Percentiles rank a stretch among this genome's conserved stretches.
Conservation (phyloP, 2,888 invertebrate species). For the Epirrhoe tristata region DNA sequence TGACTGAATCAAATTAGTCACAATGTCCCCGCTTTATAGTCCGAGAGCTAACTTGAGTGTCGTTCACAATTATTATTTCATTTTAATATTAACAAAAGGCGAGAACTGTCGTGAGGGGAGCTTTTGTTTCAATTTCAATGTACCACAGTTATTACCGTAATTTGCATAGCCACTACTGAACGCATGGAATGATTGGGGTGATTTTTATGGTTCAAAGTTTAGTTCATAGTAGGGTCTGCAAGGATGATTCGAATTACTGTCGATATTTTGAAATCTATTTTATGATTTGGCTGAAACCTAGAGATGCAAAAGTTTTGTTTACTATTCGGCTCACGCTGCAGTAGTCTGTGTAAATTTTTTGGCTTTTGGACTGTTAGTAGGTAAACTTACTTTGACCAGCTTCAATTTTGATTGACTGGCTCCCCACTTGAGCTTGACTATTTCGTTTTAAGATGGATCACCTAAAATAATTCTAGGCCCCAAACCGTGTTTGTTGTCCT, state of each 20-base stretch:
- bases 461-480: too few species aligned
- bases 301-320: too few species aligned
- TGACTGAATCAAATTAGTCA: slow-evolving; percentile 59
- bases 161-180: slow-evolving; percentile 66
- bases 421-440: too few species aligned
- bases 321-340: too few species aligned
- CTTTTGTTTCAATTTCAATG: slow-evolving; percentile 80
- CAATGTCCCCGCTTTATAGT: slow-evolving; percentile 60
- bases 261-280: not conserved
- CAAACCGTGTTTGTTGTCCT: too few species aligned
- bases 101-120: slow-evolving; percentile 64
- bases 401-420: too few species aligned
- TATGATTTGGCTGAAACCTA: not conserved
- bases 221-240: slow-evolving; percentile 20
- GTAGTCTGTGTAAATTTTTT: too few species aligned
- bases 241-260: not conserved
- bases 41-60: slow-evolving; percentile 65
- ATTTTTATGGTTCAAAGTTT: slow-evolving; percentile 53
- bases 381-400: too few species aligned
- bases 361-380: too few species aligned
- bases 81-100: slow-evolving; percentile 78
- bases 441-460: too few species aligned
- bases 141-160: slow-evolving; percentile 70
- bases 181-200: slow-evolving; percentile 53
- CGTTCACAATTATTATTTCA: slow-evolving; percentile 76